Evolutionary conservation across 2,113 vertebrate species (phyloP).

Genomic region (Osmerus eperlanus): DNA sequence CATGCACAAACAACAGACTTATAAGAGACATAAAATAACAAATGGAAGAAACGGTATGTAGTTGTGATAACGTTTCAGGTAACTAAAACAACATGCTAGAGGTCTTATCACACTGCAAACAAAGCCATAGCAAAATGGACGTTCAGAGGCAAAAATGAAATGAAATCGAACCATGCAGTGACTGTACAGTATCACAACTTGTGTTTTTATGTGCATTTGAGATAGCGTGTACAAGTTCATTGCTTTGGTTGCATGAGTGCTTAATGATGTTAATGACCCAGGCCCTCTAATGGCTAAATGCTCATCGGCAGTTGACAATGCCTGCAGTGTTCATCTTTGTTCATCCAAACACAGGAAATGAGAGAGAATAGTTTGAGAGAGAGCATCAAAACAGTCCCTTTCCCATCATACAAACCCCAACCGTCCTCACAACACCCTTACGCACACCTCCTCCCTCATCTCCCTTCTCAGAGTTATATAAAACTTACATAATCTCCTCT

Average conservation of each 20-base stretch:
- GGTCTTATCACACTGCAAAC: too few species aligned
- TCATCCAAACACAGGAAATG: not conserved
- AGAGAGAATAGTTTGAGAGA: not conserved
- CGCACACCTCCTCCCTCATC: not conserved
- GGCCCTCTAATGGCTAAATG: not conserved
- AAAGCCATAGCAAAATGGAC: not conserved
- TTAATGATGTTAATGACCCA: not conserved
- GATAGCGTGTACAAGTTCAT: not conserved
- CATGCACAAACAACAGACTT: too few species aligned
- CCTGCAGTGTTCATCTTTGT: not conserved
- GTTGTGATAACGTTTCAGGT: too few species aligned
- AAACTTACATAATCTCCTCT: too few species aligned
- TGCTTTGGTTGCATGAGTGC: not conserved
- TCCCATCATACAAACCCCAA: not conserved
- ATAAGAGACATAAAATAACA: too few species aligned
- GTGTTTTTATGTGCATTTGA: slow-evolving; percentile 3
- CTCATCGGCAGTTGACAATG: not conserved
- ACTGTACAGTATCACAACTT: slow-evolving; percentile 19
- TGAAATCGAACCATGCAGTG: not conserved
- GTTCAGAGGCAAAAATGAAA: not conserved
- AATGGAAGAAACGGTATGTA: too few species aligned
- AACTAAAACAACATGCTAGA: too few species aligned
- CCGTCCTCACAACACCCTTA: not conserved
- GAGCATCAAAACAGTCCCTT: not conserved
- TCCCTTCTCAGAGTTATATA: too few species aligned